Evolutionary conservation across 2,888 invertebrate genomes (phyloP).

Genomic region (Pimpla rufipes): DNA sequence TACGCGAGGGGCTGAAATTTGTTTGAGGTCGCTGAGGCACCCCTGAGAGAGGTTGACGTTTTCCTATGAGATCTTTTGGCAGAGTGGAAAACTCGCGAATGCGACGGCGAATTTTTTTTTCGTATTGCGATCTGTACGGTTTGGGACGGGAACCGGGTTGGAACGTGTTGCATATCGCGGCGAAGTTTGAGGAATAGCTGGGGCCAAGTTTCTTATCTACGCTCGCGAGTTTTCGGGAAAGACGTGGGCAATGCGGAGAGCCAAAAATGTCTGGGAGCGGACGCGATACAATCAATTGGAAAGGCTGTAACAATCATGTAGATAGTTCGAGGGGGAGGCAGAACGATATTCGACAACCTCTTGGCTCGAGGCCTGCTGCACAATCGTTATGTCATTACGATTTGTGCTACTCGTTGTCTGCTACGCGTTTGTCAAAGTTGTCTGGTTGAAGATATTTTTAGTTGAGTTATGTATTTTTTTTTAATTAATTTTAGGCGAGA

Average conservation of each 20-base stretch:
- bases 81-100: too few relatives aligned
- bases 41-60: background rate
- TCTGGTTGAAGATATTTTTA: background rate
- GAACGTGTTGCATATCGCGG: background rate
- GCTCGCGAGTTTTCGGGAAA: background rate
- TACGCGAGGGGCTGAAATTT: background rate
- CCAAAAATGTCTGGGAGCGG: background rate
- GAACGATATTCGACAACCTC: constrained; percentile 31
- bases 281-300: constrained; percentile 23
- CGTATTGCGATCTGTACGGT: background rate
- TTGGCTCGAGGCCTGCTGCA: constrained; percentile 26
- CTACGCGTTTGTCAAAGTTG: background rate
- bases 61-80: background rate
- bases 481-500: background rate
- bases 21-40: background rate
- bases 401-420: constrained; percentile 5
- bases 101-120: too few relatives aligned
- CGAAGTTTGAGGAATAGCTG: background rate
- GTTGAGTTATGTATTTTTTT: background rate
- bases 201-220: background rate
- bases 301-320: constrained; percentile 11
- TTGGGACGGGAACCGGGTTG: background rate
- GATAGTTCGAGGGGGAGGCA: background rate
- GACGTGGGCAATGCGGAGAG: background rate
- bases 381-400: background rate